Evolutionary conservation across 1,140 invertebrate genomes (phyloP).

Genomic region (Bombus impatiens): DNA sequence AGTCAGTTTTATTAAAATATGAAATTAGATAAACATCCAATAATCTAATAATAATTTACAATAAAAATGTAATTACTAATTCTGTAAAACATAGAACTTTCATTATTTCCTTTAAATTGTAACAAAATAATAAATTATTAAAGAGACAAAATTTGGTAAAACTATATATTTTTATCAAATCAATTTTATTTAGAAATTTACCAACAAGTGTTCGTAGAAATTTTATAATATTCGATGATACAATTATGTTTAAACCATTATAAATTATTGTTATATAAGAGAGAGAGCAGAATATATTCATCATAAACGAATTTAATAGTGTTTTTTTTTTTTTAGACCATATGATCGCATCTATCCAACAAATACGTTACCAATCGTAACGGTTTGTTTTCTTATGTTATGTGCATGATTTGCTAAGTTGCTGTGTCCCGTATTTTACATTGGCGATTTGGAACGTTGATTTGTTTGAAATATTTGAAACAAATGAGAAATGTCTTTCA

Average conservation of each 20-base stretch:
- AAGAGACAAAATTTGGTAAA: neutral
- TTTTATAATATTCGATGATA: neutral
- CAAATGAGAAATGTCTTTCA: conserved; percentile 72
- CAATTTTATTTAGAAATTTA: neutral
- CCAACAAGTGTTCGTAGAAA: neutral
- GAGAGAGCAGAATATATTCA: neutral
- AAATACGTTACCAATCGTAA: neutral
- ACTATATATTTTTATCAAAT: neutral
- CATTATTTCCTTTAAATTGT: neutral
- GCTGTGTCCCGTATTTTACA: conserved; percentile 30
- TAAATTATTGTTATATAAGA: neutral
- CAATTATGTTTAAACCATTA: neutral
- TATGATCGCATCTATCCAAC: neutral
- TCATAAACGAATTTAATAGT: neutral
- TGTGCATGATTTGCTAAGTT: conserved; percentile 9
- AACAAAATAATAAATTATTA: neutral
- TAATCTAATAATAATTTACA: neutral
- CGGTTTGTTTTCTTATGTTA: conserved; percentile 16
- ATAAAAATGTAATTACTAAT: neutral
- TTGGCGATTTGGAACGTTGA: neutral
- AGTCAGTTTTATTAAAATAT: neutral
- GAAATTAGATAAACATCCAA: neutral
- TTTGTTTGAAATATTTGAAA: conserved; percentile 21
- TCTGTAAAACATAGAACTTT: neutral
- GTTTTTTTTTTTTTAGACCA: neutral